These are phyloP conservation scores for Paedocypris micromegethes DNA, from an alignment of 2,797 vertebrate species.

Conservation along the genomic window DNA sequence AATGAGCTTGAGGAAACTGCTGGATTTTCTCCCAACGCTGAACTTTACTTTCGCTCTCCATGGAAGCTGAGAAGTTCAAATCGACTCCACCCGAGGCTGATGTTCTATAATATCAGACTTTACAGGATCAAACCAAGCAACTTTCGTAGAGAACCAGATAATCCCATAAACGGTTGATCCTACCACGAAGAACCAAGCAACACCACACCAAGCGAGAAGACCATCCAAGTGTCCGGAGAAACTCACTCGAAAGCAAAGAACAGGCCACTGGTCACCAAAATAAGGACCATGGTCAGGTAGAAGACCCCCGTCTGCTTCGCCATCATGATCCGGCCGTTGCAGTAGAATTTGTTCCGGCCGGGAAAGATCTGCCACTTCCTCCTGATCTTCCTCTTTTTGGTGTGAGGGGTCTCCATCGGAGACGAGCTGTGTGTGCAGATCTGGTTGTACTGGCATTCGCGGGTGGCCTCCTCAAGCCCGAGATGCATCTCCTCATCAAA, in stretches of 20 bases:
- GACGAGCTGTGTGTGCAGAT: conserved; percentile 84
- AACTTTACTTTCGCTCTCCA: no score
- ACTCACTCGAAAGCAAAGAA: conserved; percentile 98
- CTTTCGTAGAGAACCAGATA: no score
- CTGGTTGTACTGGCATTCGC: conserved; percentile 86
- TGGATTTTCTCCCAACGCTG: no score
- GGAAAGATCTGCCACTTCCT: conserved; percentile 94
- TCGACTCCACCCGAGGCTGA: no score
- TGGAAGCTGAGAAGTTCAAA: no score
- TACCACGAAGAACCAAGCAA: no score
- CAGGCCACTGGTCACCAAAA: conserved; percentile 88
- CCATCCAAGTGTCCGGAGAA: not conserved
- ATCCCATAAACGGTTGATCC: no score
- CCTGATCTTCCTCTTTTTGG: conserved; percentile 72
- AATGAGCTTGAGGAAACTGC: no score
- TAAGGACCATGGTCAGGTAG: conserved; percentile 87
- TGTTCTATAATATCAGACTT: no score
- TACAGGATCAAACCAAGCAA: no score
- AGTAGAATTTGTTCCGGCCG: conserved; percentile 89
- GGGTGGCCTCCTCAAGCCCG: conserved; percentile 76
- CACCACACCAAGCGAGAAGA: no score
- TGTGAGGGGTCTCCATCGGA: conserved; percentile 79
- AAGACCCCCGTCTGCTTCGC: conserved; percentile 88
- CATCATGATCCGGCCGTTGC: conserved; percentile 92
- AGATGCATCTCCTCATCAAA: conserved; percentile 67